Evolutionary conservation across 2,888 invertebrate species (phyloP).

Genomic region (Nomada lathburiana): DNA sequence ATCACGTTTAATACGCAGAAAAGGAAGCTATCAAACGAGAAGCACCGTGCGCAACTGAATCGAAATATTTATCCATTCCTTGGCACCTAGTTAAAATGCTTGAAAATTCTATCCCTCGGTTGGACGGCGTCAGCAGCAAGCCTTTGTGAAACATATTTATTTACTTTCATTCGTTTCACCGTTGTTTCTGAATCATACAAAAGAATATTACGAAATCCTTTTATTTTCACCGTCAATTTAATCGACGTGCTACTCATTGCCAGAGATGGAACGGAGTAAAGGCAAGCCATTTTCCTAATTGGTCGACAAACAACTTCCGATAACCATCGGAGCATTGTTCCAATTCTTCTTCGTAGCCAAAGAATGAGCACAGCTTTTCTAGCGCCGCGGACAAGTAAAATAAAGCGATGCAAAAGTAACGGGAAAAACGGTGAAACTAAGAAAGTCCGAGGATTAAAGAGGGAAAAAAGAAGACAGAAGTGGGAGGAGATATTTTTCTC

Average conservation of each 20-base stretch:
- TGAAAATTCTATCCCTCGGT: conserved; percentile 14
- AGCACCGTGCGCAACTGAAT: conserved; percentile 2
- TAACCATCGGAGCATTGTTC: conserved; percentile 62
- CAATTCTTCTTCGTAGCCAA: conserved; percentile 54
- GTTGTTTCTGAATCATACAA: conserved; percentile 37
- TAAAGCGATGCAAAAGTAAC: conserved; percentile 25
- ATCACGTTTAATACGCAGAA: too few species aligned
- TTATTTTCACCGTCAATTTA: conserved; percentile 46
- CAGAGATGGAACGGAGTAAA: conserved; percentile 48
- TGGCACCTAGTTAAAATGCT: conserved; percentile 29
- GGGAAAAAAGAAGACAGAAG: not conserved
- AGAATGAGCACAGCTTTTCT: conserved; percentile 49
- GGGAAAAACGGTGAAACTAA: conserved; percentile 28
- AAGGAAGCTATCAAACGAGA: not conserved
- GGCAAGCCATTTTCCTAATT: conserved; percentile 75
- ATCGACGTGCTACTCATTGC: conserved; percentile 45
- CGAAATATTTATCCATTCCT: conserved; percentile 32
- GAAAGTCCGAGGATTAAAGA: conserved; percentile 49
- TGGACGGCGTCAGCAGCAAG: conserved; percentile 1
- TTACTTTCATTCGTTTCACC: conserved; percentile 25
- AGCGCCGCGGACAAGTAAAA: conserved; percentile 46
- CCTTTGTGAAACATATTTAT: conserved; percentile 50
- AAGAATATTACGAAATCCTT: conserved; percentile 47
- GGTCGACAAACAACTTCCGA: conserved; percentile 72
- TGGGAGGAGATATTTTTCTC: not conserved